Evolutionary conservation across 2,113 vertebrate species (phyloP).

Genomic region (Cnemophilus loriae): DNA sequence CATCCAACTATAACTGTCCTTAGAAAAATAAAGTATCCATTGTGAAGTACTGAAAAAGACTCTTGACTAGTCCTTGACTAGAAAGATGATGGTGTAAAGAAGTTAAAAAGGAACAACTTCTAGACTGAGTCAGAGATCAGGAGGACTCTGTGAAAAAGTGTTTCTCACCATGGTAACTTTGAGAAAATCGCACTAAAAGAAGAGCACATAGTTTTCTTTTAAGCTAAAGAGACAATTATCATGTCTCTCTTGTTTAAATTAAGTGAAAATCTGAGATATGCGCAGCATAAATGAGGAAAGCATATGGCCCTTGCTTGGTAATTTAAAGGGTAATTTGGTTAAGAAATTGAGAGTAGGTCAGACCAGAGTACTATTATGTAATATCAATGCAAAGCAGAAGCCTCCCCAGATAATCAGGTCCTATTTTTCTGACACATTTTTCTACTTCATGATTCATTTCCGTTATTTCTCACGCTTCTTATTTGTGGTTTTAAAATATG

Average conservation of each 20-base stretch:
- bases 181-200: constrained; percentile 10
- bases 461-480: not conserved
- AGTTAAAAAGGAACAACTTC: not conserved
- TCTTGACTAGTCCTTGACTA: not conserved
- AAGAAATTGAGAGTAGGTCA: constrained; percentile 55
- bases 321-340: constrained; percentile 68
- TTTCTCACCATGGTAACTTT: constrained; percentile 24
- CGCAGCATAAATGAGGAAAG: constrained; percentile 46
- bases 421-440: constrained; percentile 13
- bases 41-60: not conserved
- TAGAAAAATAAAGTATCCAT: not conserved
- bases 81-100: not conserved
- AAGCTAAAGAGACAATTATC: constrained; percentile 42
- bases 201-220: constrained; percentile 17
- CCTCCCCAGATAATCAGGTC: constrained; percentile 9
- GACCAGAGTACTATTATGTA: constrained; percentile 30
- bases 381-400: constrained; percentile 59
- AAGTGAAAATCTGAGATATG: constrained; percentile 59
- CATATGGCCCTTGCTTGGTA: constrained; percentile 58
- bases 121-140: not conserved
- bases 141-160: not conserved
- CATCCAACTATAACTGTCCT: not conserved
- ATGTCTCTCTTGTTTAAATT: constrained; percentile 58
- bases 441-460: constrained; percentile 29
- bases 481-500: not conserved